phyloP scores from a whole-genome alignment of 2,797 vertebrate species.

The Heliangelus exortis region DNA sequence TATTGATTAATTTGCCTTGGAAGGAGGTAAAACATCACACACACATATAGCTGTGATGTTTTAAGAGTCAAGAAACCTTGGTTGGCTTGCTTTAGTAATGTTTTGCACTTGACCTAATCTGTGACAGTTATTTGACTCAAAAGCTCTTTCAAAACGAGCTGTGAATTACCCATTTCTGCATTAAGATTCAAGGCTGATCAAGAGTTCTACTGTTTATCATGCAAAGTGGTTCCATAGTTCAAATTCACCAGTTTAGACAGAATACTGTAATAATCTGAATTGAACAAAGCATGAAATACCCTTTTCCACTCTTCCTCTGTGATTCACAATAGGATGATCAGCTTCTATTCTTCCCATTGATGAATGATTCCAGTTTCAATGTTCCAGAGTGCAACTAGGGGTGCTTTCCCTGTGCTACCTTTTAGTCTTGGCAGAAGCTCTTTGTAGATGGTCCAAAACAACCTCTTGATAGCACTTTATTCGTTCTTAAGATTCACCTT shows the following conservation, averaged over 20 bases:
- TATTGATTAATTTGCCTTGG: constrained; percentile 3
- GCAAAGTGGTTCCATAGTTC: constrained; percentile 20
- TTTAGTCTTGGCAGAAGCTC: background rate
- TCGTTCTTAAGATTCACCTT: background rate
- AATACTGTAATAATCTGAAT: background rate
- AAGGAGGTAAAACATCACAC: background rate
- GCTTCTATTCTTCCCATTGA: background rate
- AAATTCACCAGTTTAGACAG: constrained; percentile 27
- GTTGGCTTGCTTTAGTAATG: constrained; percentile 13
- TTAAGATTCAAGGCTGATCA: constrained; percentile 23
- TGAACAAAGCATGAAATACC: constrained; percentile 34
- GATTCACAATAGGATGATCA: constrained; percentile 19
- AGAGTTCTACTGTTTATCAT: constrained; percentile 26
- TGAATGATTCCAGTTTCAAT: background rate
- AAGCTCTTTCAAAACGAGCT: constrained; percentile 9
- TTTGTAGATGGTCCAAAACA: background rate
- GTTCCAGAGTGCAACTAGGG: background rate
- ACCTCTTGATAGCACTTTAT: background rate
- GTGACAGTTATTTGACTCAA: background rate
- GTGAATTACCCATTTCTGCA: constrained; percentile 30
- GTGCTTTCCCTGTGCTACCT: background rate
- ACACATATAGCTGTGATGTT: background rate
- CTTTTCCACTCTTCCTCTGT: background rate
- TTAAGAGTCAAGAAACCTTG: background rate
- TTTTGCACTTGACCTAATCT: constrained; percentile 42